Evolutionary conservation across 2,888 invertebrate species (phyloP).

Genomic region (Ectobius pallidus): DNA sequence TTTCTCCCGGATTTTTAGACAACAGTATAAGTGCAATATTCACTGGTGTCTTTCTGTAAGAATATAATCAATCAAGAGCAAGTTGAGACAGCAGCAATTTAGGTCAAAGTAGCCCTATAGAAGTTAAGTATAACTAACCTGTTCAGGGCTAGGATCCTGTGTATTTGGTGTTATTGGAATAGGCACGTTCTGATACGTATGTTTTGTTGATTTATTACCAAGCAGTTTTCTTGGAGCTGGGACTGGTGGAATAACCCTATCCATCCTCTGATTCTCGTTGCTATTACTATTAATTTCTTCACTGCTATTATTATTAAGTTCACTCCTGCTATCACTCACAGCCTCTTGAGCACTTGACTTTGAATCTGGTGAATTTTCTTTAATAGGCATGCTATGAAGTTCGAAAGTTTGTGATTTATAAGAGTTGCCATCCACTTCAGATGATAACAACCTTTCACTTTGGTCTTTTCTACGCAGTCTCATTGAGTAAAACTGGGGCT

Average conservation of each 20-base stretch:
- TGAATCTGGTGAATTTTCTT: conserved; percentile 42
- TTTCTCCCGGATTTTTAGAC: too few species aligned
- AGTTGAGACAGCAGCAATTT: conserved; percentile 10
- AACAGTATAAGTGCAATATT: too few species aligned
- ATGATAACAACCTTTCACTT: not conserved
- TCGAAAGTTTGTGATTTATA: conserved; percentile 25
- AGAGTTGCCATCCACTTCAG: not conserved
- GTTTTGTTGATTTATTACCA: conserved; percentile 47
- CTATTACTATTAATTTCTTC: conserved; percentile 24
- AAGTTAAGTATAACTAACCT: conserved; percentile 34
- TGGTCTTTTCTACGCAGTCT: conserved; percentile 43
- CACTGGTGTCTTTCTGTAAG: too few species aligned
- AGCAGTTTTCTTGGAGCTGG: conserved; percentile 48
- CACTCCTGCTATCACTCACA: conserved; percentile 10
- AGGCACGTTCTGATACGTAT: conserved; percentile 62
- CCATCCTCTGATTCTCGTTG: not conserved
- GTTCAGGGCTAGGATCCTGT: conserved; percentile 22
- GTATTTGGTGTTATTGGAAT: conserved; percentile 53
- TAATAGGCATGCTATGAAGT: conserved; percentile 44
- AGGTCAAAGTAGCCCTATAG: not conserved
- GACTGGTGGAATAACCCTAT: conserved; percentile 42
- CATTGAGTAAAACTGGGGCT: conserved; percentile 48
- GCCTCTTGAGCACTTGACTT: conserved; percentile 24
- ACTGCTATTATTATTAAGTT: conserved; percentile 2
- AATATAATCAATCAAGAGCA: conserved; percentile 18